Percentiles rank a stretch among this genome's conserved stretches.
Evolutionary conservation across 2,888 invertebrate genomes (phyloP).

Genomic region (Eugnorisma glareosa): DNA sequence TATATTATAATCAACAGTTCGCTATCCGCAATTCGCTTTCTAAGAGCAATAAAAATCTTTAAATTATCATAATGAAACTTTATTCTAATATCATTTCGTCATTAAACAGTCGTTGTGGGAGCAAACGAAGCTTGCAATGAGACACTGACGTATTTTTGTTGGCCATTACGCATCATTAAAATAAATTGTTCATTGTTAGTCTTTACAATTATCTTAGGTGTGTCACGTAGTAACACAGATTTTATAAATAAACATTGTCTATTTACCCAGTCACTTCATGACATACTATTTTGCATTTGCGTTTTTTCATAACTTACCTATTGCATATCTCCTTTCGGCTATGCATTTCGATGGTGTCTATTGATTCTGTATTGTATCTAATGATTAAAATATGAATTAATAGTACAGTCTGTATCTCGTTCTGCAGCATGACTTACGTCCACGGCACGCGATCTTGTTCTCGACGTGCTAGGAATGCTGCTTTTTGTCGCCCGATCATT

Average conservation of each 20-base stretch:
- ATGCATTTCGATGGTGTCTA: background rate
- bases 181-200: conserved; percentile 69
- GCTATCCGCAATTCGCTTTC: conserved; percentile 60
- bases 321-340: background rate
- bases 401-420: conserved; percentile 56
- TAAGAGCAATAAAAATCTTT: conserved; percentile 54
- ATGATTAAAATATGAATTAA: conserved; percentile 55
- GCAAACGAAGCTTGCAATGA: conserved; percentile 57
- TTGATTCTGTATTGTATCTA: conserved; percentile 11
- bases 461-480: conserved; percentile 78
- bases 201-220: conserved; percentile 64
- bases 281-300: conserved; percentile 28
- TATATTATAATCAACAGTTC: conserved; percentile 46
- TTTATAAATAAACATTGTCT: conserved; percentile 39
- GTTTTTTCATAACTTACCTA: background rate
- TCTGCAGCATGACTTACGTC: conserved; percentile 59
- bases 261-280: conserved; percentile 41
- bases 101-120: conserved; percentile 62
- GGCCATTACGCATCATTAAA: conserved; percentile 70
- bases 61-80: conserved; percentile 65
- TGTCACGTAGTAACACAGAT: conserved; percentile 54
- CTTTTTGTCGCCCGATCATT: conserved; percentile 79
- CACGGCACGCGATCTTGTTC: conserved; percentile 80
- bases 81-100: conserved; percentile 60
- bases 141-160: conserved; percentile 59